Evolutionary conservation across 2,113 vertebrate species (phyloP).

Genomic region (Prinia subflava): DNA sequence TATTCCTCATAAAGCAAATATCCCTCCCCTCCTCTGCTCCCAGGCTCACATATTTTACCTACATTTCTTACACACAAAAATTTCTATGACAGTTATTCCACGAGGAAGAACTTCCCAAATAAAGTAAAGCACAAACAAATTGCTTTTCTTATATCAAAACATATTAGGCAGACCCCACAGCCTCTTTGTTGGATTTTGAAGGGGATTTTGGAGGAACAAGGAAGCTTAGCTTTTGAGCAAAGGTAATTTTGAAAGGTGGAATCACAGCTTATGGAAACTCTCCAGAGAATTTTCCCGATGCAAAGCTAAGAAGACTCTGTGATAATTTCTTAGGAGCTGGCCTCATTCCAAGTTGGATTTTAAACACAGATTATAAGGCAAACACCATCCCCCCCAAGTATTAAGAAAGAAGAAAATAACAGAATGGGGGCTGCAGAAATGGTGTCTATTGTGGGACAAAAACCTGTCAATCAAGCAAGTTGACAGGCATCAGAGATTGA

Average conservation of each 20-base stretch:
- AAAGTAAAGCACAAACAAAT: conserved; percentile 3
- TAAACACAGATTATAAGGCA: conserved; percentile 83
- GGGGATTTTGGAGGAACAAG: conserved; percentile 71
- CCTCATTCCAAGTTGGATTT: conserved; percentile 79
- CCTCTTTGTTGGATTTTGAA: conserved; percentile 70
- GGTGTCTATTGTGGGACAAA: conserved; percentile 84
- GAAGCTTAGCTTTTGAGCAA: conserved; percentile 72
- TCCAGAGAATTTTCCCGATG: conserved; percentile 73
- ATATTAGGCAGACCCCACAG: conserved; percentile 37
- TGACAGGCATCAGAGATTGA: conserved; percentile 85
- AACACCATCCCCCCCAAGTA: conserved; percentile 81
- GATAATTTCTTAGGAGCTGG: conserved; percentile 78
- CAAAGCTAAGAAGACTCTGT: conserved; percentile 78
- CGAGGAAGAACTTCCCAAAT: neutral
- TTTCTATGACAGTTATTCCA: neutral
- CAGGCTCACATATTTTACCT: neutral
- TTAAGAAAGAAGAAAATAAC: conserved; percentile 77
- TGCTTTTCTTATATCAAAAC: conserved; percentile 61
- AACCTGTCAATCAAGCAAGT: conserved; percentile 87
- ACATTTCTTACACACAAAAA: conserved; percentile 5
- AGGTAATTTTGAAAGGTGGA: conserved; percentile 77
- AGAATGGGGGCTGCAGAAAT: conserved; percentile 76
- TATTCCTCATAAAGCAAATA: neutral
- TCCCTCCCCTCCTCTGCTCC: neutral
- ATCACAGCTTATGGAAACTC: conserved; percentile 74